Evolutionary conservation across 2,888 invertebrate genomes (phyloP), one percentile per base, ranked within the genome.

Genomic region (Noctuana brunneofusca): DNA sequence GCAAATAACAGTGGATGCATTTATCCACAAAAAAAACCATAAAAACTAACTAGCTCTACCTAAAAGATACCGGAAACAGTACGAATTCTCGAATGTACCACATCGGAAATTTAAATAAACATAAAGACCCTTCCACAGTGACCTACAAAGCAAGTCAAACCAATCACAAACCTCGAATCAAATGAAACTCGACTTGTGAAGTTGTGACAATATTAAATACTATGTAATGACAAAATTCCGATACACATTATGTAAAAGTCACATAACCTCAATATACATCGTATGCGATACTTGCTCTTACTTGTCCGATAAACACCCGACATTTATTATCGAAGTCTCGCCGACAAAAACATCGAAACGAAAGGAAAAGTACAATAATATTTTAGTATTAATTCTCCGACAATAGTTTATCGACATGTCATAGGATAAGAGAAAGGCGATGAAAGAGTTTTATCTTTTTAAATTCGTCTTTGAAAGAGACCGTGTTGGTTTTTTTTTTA

Each of bases 361-460:
- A 58, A 58, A 66, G 48, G 55, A 64, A 66, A 66, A 63, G 64
- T 64, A 58, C 52, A 64, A 55, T 63, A 64, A 64, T 48, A 41
- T 52, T 63, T 56, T 53, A n/a, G n/a, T 38, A 59, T 59, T 64
- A 56, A 64, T 56, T 54, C 48, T 20, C 12, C 48, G 11, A 48
- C 58, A 32, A 35, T 55, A 58, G 16, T 4, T 41, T 41, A 20
- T n/a, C 24, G 18, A 58, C 16, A 8, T 27, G 58, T 27, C n/a
- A 16, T 6, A 58, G 35, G 20, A 11, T 16, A 5, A 6, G 8
- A 20, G 24, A 5, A 22, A 4, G 43, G 22, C 41, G 6, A 41
- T 18, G n/a, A 27, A 55, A n/a, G 14, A 38, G 2, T 32, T 32
- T 32, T 12, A 12, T 32, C 32, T 14, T 38, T n/a, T 14, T 38